A percentile compares a stretch with the other conserved stretches of the same genome.
phyloP scores from a whole-genome alignment of 2,888 invertebrate species.

The Baccha elongata region DNA sequence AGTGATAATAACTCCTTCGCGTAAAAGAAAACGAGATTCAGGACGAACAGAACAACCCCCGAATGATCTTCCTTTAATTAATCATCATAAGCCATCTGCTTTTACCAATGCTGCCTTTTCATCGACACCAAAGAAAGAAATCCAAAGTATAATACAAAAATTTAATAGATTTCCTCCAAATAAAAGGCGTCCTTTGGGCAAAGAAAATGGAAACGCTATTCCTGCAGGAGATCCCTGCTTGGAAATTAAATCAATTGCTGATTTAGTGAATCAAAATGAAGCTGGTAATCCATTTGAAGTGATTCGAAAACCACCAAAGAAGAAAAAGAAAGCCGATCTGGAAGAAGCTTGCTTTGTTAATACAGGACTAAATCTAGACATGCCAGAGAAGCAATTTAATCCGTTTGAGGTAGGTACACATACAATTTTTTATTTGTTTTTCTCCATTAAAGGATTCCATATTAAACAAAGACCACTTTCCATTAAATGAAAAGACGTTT shows the following conservation, averaged over 20 bases:
- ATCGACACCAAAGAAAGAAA: conserved; percentile 80
- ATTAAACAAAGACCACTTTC: no score
- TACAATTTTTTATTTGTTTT: no score
- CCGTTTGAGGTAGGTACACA: conserved; percentile 80
- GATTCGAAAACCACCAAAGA: conserved; percentile 80
- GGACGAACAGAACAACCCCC: conserved; percentile 42
- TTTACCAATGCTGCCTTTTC: conserved; percentile 81
- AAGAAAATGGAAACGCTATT: conserved; percentile 74
- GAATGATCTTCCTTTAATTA: neutral
- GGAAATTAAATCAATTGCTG: conserved; percentile 80
- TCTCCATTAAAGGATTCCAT: no score
- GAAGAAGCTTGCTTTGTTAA: conserved; percentile 80
- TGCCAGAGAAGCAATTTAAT: conserved; percentile 81
- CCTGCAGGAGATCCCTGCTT: conserved; percentile 75
- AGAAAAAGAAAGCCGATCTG: conserved; percentile 78
- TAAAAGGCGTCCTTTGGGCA: conserved; percentile 44
- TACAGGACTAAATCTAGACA: conserved; percentile 80
- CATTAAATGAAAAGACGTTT: no score
- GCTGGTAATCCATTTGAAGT: conserved; percentile 80
- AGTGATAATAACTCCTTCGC: conserved; percentile 75
- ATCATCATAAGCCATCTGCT: conserved; percentile 11
- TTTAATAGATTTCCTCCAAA: conserved; percentile 57
- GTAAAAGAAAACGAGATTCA: conserved; percentile 80
- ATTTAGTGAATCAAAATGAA: conserved; percentile 72
- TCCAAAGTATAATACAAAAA: conserved; percentile 76